These are phyloP conservation scores for Oscheius sp. DNA, from an alignment of 2,888 invertebrate genomes.

Conservation along the genomic window DNA sequence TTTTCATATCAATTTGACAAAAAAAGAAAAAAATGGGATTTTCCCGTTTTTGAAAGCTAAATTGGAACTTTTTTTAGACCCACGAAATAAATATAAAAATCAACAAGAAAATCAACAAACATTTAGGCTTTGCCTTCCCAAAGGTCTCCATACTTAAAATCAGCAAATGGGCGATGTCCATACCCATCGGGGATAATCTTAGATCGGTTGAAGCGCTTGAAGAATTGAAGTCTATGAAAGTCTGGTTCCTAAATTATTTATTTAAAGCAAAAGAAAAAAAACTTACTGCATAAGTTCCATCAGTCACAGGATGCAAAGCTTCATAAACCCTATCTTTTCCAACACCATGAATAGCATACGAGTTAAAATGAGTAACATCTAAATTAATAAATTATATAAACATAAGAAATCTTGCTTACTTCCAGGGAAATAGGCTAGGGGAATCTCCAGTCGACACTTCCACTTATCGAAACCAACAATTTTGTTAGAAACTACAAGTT, in stretches of 20 bases:
- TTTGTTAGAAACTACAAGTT: conserved; percentile 63
- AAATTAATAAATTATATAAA: conserved; percentile 22
- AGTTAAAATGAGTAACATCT: conserved; percentile 73
- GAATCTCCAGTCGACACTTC: conserved; percentile 73
- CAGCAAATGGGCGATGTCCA: conserved; percentile 63
- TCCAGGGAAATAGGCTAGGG: conserved; percentile 73
- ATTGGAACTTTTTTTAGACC: neutral
- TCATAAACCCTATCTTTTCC: conserved; percentile 72
- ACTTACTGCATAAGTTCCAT: conserved; percentile 57
- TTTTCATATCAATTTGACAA: neutral
- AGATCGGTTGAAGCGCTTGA: conserved; percentile 62
- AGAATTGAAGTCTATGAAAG: conserved; percentile 73
- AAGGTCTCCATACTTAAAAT: conserved; percentile 66
- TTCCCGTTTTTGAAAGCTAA: conserved; percentile 9
- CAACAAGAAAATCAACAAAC: conserved; percentile 4
- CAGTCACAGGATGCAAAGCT: conserved; percentile 72
- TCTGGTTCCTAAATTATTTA: conserved; percentile 71
- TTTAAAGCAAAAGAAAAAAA: neutral
- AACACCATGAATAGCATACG: conserved; percentile 74
- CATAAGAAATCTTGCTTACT: too few species aligned
- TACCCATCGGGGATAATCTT: conserved; percentile 66
- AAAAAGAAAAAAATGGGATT: neutral
- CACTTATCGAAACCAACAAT: conserved; percentile 60
- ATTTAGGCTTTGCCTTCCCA: conserved; percentile 52
- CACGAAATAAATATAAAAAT: neutral